Conservation (phyloP, 2,888 invertebrate species). For the Ochropleura leucogaster region DNA sequence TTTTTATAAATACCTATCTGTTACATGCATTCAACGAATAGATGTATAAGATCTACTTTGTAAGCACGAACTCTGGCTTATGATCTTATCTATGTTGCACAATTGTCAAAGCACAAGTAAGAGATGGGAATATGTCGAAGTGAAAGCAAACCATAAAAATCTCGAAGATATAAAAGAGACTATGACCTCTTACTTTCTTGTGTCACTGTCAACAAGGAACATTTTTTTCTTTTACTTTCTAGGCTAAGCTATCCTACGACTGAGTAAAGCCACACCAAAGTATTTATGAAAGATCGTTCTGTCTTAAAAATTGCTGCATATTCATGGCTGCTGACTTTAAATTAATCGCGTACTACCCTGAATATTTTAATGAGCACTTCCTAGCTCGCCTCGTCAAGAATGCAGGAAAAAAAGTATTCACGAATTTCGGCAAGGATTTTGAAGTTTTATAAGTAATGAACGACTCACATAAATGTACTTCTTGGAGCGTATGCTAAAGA, state of each 20-base stretch:
- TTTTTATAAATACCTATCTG: background rate
- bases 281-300: background rate
- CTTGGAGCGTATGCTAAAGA: slow-evolving; percentile 35
- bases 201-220: background rate
- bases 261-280: too few species aligned
- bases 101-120: background rate
- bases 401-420: background rate
- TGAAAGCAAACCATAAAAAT: background rate
- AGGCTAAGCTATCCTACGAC: too few species aligned
- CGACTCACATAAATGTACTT: background rate
- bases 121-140: too few species aligned
- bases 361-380: slow-evolving; percentile 11
- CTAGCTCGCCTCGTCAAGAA: background rate
- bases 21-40: background rate
- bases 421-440: background rate
- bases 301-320: background rate
- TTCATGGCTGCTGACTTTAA: background rate
- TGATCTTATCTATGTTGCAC: background rate
- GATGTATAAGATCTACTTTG: too few species aligned
- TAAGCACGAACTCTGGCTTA: background rate
- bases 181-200: too few species aligned
- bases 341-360: background rate
- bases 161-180: background rate
- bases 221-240: too few species aligned
- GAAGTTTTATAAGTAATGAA: background rate